These are phyloP conservation scores for Camptogramma bilineatum DNA, from an alignment of 2,888 invertebrate genomes.

Conservation along the genomic window DNA sequence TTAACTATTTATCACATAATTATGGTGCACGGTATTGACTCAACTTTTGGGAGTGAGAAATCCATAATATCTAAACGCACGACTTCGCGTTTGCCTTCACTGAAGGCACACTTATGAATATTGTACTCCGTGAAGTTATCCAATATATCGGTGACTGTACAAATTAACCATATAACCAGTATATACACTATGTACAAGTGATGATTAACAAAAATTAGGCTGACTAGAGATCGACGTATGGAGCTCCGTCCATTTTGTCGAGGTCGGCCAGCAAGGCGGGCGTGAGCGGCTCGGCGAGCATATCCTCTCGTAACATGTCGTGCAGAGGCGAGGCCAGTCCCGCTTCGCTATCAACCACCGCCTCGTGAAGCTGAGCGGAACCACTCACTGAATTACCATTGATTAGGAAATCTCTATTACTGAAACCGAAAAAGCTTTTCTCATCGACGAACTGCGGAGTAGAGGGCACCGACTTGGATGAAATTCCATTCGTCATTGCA, in stretches of 20 bases:
- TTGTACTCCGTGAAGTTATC: slow-evolving; percentile 77
- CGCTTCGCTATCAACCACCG: slow-evolving; percentile 64
- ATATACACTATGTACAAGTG: slow-evolving; percentile 62
- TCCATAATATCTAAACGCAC: slow-evolving; percentile 60
- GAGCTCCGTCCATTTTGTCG: slow-evolving; percentile 76
- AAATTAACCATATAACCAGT: slow-evolving; percentile 66
- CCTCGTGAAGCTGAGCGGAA: slow-evolving; percentile 58
- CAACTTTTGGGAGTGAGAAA: slow-evolving; percentile 74
- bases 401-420: slow-evolving; percentile 86
- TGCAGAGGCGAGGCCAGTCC: slow-evolving; percentile 70
- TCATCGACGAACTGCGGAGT: slow-evolving; percentile 86
- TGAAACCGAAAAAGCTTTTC: slow-evolving; percentile 85
- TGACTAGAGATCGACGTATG: slow-evolving; percentile 81
- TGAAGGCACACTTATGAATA: slow-evolving; percentile 77
- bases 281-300: slow-evolving; percentile 69
- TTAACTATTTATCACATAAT: slow-evolving; percentile 64
- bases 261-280: slow-evolving; percentile 78
- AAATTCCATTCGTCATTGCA: slow-evolving; percentile 78
- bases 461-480: slow-evolving; percentile 91
- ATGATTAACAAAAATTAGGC: slow-evolving; percentile 52
- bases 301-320: slow-evolving; percentile 77
- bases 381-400: slow-evolving; percentile 85
- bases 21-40: slow-evolving; percentile 65
- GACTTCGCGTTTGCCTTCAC: slow-evolving; percentile 72
- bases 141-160: slow-evolving; percentile 71